phyloP scores from a whole-genome alignment of 1,140 invertebrate genomes.

The Ericerus pela region DNA sequence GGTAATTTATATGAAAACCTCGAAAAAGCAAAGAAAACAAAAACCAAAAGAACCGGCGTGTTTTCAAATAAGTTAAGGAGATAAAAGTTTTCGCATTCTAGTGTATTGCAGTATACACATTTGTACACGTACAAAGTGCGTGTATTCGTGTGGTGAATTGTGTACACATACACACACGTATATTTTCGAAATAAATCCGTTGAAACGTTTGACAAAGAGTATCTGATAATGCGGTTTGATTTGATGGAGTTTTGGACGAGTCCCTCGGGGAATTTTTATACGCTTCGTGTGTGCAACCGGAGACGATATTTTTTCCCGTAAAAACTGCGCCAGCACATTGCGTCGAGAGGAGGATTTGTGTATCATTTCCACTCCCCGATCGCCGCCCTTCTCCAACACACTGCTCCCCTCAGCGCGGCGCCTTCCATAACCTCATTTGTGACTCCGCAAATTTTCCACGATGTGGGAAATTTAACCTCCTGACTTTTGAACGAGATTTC shows the following conservation, averaged over 20 bases:
- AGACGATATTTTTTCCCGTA: not conserved
- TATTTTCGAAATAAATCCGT: constrained; percentile 6
- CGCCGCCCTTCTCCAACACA: not conserved
- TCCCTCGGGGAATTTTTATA: constrained; percentile 12
- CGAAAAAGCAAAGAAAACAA: constrained; percentile 6
- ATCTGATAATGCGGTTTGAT: constrained; percentile 12
- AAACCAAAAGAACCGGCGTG: not conserved
- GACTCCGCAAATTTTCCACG: not conserved
- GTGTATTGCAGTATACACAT: not conserved
- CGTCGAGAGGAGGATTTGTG: too few species aligned
- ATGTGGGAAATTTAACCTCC: not conserved
- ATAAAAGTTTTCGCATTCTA: constrained; percentile 1
- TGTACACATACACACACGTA: too few species aligned
- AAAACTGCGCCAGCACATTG: constrained; percentile 8
- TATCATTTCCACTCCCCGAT: not conserved
- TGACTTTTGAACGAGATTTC: not conserved
- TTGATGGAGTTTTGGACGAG: constrained; percentile 9
- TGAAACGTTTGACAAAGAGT: constrained; percentile 11
- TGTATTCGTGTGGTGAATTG: too few species aligned
- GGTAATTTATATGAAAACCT: constrained; percentile 11
- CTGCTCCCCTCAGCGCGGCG: not conserved
- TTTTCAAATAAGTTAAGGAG: constrained; percentile 9
- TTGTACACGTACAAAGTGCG: too few species aligned
- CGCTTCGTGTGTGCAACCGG: not conserved
- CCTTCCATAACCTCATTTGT: too few species aligned